Evolutionary conservation across 2,797 vertebrate species (phyloP).

Genomic region (Salarias fasciatus): DNA sequence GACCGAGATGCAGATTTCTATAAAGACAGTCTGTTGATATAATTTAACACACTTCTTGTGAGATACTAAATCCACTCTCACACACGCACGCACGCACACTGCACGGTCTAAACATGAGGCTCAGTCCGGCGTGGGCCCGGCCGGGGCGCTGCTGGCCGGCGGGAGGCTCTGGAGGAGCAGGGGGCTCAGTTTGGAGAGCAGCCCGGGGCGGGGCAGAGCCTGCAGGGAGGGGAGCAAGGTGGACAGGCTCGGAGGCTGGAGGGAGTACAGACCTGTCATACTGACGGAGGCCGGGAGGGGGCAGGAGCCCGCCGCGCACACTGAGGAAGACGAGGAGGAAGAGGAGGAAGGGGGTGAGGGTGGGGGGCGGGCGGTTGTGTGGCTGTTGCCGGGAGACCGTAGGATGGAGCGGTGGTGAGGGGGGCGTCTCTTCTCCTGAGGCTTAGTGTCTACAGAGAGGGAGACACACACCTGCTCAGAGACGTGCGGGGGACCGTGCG

Average conservation of each 20-base stretch:
- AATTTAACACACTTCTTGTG: not conserved
- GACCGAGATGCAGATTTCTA: slow-evolving; percentile 10
- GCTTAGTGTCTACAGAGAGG: slow-evolving; percentile 82
- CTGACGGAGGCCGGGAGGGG: slow-evolving; percentile 84
- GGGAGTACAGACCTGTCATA: slow-evolving; percentile 89
- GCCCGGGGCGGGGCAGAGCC: slow-evolving; percentile 67
- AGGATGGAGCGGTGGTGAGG: slow-evolving; percentile 85
- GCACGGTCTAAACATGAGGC: too few relatives aligned
- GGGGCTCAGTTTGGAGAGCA: slow-evolving; percentile 73
- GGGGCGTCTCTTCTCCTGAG: slow-evolving; percentile 87
- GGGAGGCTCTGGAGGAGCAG: slow-evolving; percentile 74
- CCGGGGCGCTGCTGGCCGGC: slow-evolving; percentile 57
- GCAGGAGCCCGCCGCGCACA: slow-evolving; percentile 74
- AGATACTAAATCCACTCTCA: not conserved
- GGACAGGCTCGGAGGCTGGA: slow-evolving; percentile 77
- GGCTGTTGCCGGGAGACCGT: slow-evolving; percentile 82
- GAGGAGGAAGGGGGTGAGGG: slow-evolving; percentile 77
- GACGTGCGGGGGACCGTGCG: slow-evolving; percentile 52
- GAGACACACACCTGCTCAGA: slow-evolving; percentile 64
- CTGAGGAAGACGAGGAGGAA: slow-evolving; percentile 77
- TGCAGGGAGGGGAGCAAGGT: slow-evolving; percentile 80
- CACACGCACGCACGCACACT: slow-evolving; percentile 7
- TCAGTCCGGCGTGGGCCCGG: slow-evolving; percentile 66
- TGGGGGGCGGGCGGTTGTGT: slow-evolving; percentile 67
- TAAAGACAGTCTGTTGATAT: slow-evolving; percentile 10